phyloP scores from a whole-genome alignment of 2,113 vertebrate species.

The Upupa epops region DNA sequence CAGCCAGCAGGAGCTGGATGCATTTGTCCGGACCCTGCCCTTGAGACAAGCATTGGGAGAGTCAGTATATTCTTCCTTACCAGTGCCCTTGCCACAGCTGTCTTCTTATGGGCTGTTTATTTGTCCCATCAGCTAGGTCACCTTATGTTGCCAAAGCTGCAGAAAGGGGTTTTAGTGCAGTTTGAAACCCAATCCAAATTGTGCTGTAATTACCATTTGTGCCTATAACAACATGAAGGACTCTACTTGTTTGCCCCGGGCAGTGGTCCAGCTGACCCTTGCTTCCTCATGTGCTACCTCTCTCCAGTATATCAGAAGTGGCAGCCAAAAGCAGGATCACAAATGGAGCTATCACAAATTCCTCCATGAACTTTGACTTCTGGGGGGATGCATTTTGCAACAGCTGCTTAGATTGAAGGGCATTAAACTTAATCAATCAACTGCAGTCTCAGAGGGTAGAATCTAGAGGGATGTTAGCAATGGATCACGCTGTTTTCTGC shows the following conservation, averaged over 20 bases:
- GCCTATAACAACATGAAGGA: constrained; percentile 37
- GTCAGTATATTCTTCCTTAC: neutral
- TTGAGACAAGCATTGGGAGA: neutral
- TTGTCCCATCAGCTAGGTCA: neutral
- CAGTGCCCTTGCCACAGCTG: neutral
- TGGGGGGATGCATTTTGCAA: neutral
- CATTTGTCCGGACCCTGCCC: neutral
- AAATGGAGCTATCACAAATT: neutral
- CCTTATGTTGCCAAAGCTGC: neutral
- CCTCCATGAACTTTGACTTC: neutral
- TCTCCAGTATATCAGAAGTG: neutral
- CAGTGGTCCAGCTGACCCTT: constrained; percentile 22
- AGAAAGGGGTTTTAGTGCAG: neutral
- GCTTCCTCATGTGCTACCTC: constrained; percentile 1
- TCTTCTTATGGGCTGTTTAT: neutral
- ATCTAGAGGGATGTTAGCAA: neutral
- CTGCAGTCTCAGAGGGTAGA: neutral
- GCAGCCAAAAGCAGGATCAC: constrained; percentile 44
- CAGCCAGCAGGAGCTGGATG: neutral
- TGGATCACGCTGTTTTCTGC: neutral
- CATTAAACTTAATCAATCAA: constrained; percentile 40
- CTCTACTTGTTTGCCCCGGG: constrained; percentile 26
- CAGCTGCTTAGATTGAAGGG: constrained; percentile 12
- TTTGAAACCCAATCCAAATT: constrained; percentile 24
- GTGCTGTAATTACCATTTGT: constrained; percentile 23